Conservation (phyloP, 2,113 vertebrate genomes). For the Brachyhypopomus occidentalis region DNA sequence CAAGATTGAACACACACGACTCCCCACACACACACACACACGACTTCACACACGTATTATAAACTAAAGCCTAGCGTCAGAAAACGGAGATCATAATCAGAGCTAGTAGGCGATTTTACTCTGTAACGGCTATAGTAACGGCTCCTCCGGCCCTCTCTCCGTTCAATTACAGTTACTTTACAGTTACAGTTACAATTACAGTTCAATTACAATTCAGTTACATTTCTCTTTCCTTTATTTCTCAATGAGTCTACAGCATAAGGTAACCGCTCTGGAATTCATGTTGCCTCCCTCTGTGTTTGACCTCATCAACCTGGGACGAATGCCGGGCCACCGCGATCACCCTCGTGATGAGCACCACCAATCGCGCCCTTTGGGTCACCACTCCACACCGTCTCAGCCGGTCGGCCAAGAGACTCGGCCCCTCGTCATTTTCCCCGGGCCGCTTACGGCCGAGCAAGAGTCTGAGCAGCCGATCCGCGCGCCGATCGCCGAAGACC, state of each 20-base stretch:
- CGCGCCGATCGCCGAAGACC: neutral
- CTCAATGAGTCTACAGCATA: constrained; percentile 26
- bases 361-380: neutral
- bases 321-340: neutral
- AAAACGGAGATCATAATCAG: too few relatives aligned
- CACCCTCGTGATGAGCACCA: neutral
- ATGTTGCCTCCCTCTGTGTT: neutral
- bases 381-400: neutral
- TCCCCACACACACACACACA: too few relatives aligned
- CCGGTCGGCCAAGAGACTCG: neutral
- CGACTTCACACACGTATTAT: too few relatives aligned
- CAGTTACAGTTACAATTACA: too few relatives aligned
- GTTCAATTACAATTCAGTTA: too few relatives aligned
- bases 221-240: neutral
- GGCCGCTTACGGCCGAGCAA: neutral
- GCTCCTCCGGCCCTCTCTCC: too few relatives aligned
- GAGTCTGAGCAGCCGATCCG: neutral
- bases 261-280: neutral
- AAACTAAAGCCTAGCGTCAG: too few relatives aligned
- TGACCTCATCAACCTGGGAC: constrained; percentile 38
- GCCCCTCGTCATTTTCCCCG: neutral
- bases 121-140: too few relatives aligned
- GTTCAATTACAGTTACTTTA: too few relatives aligned
- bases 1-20: too few relatives aligned
- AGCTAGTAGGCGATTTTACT: too few relatives aligned